Evolutionary conservation across 2,113 vertebrate genomes (phyloP).

Genomic region (Erpornis zantholeuca): DNA sequence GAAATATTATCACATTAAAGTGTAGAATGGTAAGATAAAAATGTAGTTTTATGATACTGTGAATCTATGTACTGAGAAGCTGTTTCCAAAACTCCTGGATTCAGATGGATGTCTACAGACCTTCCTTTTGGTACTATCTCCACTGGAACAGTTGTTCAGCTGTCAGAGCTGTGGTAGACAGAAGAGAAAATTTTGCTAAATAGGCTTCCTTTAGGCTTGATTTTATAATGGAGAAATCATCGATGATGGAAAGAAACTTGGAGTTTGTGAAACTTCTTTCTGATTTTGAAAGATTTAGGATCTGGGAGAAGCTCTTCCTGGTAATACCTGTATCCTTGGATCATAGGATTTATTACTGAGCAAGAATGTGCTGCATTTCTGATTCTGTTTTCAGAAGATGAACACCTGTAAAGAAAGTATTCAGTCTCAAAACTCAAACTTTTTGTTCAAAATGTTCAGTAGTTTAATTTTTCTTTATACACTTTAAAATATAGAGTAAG

Average conservation of each 20-base stretch:
- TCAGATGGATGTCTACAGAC: not conserved
- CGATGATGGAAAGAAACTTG: not conserved
- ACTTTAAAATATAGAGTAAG: not conserved
- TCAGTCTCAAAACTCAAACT: not conserved
- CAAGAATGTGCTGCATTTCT: not conserved
- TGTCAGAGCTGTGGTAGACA: not conserved
- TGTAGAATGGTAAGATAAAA: not conserved
- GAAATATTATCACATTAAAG: not conserved
- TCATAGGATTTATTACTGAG: not conserved
- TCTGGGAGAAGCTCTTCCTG: not conserved
- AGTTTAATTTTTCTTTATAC: no score
- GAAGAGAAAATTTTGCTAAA: not conserved
- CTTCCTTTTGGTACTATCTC: not conserved
- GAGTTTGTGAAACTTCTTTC: not conserved
- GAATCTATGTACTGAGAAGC: not conserved
- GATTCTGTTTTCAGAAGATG: not conserved
- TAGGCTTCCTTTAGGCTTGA: not conserved
- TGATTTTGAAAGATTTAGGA: not conserved
- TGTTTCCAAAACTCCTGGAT: not conserved
- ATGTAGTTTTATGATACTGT: rapidly evolving
- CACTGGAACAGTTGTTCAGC: not conserved
- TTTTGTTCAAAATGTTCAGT: not conserved
- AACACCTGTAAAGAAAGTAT: not conserved
- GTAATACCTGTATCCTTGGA: not conserved
- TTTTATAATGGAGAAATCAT: not conserved